Base-by-base conservation (phyloP, 1,140 invertebrate genomes). In the Bombus polaris region DNA sequence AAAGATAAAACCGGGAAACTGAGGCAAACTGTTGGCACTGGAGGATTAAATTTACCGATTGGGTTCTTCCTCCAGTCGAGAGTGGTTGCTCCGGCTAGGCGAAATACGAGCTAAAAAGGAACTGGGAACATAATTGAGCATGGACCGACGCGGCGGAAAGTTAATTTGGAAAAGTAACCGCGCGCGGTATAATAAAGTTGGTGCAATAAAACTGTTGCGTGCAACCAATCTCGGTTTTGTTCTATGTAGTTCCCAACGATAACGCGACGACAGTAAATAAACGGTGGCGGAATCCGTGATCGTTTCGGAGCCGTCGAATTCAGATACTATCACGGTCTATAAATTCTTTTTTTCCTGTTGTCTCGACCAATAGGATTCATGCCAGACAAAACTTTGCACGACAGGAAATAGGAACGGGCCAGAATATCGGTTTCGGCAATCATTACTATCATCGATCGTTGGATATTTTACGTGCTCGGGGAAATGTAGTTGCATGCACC, bases 181-280 rank as follows among this genome's bases (percentile, higher is more conserved):
- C 32, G 13, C 12, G 25, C 12, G 32, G 15, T 6, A n/a, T 47
- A 37, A 85, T 88, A 81, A 89, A 79, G 57, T 18, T n/a, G 59
- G 0, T 6, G 39, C 53, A 71, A 86, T 89, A 66, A 88, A 83
- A 75, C 75, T 86, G 44, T 88, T 86, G 84, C 74, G n/a, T 25
- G 47, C 65, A 37, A 53, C 47, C 37, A 71, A 53, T 22, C 66
- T 79, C 35, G 53, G 66, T 77, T 88, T 35, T 32, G 68, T 37
- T 79, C 25, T 88, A 78, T 22, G 75, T 44, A 82, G 18, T 75
- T 79, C 5, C 8, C 42, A n/a, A 32, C 42, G 39, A 74, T 72
- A 39, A 68, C n/a, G 59, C 44, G 68, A 53, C 35, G 15, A 10
- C 42, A n/a, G 57, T 88, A 88, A 88, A 89, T 88, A 81, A 89